Evolutionary conservation across 2,113 vertebrate genomes (phyloP), one percentile per base, ranked within the genome.

Genomic region (Chaetorhynchus papuensis): DNA sequence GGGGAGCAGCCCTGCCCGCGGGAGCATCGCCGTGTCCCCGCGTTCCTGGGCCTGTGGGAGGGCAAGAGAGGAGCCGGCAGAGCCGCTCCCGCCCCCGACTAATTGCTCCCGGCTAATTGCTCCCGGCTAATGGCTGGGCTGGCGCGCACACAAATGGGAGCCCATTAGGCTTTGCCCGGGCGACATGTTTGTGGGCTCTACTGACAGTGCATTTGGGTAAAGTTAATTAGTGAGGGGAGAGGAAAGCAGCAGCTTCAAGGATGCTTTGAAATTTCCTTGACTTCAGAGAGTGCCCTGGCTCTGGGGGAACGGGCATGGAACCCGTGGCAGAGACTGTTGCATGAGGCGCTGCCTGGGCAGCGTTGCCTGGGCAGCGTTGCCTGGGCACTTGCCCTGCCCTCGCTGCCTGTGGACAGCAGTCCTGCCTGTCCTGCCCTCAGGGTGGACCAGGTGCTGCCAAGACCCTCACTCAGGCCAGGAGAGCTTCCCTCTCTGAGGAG

Each of bases 261-360:
- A 93, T 90, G 95, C 95, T 95, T 96, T 95, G 96, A 96, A 81
- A 92, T 95, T 89, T 78, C 86, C 76, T 92, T 83, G 88, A 50
- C 76, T 95, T 93, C 86, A 92, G 91, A 79, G 78, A 69, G 54
- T 15, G 80, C 35, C 91, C 56, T 11, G 75, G 57, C 92, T 60
- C 61, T 28, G 42, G n/a, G n/a, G 49, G 49, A 84, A 12, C 0
- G 41, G 70, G 54, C 41, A 8, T 0, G 2, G 22, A n/a, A 17
- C 28, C 66, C 33, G 31, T 1, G 2, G 28, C 68, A 69, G 63
- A 16, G 65, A 2, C 13, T 28, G 15, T 2, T 28, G 53, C 7
- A 1, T 3, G 45, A 7, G 50, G 70, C 37, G 6, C 30, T 52
- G 82, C 61, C 64, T 8, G 0, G 22, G 60, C 65, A 74, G 37